Evolutionary conservation across 2,113 vertebrate species (phyloP).

Genomic region (Microcebus murinus): DNA sequence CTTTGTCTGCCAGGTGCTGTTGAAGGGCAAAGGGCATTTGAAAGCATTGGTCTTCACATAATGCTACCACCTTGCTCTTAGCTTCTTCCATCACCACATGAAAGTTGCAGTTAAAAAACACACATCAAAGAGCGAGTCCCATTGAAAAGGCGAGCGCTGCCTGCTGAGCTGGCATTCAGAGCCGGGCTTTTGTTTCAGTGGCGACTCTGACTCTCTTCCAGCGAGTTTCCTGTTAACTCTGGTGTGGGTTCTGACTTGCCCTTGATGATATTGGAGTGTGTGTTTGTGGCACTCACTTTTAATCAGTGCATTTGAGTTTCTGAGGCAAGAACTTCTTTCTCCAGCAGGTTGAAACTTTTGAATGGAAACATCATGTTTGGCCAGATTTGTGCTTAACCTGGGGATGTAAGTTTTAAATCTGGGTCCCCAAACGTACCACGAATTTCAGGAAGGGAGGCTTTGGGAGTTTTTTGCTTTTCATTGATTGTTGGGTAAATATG

Average conservation of each 20-base stretch:
- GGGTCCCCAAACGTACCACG: background rate
- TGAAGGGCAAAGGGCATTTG: slow-evolving; percentile 71
- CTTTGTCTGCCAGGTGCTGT: slow-evolving; percentile 70
- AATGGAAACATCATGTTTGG: slow-evolving; percentile 72
- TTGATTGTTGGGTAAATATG: background rate
- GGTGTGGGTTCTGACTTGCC: slow-evolving; percentile 74
- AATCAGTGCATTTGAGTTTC: slow-evolving; percentile 79
- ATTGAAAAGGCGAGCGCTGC: slow-evolving; percentile 68
- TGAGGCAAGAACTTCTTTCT: slow-evolving; percentile 79
- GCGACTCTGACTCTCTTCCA: slow-evolving; percentile 78
- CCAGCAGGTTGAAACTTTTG: slow-evolving; percentile 76
- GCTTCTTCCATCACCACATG: slow-evolving; percentile 75
- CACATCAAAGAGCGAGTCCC: slow-evolving; percentile 71
- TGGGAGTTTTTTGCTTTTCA: background rate
- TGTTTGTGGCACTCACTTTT: slow-evolving; percentile 81
- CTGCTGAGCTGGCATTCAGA: slow-evolving; percentile 76
- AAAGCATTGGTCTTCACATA: slow-evolving; percentile 78
- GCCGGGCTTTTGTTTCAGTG: slow-evolving; percentile 76
- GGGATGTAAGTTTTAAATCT: background rate
- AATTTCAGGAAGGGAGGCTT: background rate
- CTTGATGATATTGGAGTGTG: slow-evolving; percentile 71
- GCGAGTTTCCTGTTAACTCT: slow-evolving; percentile 79
- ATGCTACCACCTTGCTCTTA: slow-evolving; percentile 62
- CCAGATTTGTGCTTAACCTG: slow-evolving; percentile 52
- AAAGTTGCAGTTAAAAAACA: slow-evolving; percentile 78